Evolutionary conservation across 2,113 vertebrate genomes (phyloP).

Genomic region (Aldabrachelys gigantea): DNA sequence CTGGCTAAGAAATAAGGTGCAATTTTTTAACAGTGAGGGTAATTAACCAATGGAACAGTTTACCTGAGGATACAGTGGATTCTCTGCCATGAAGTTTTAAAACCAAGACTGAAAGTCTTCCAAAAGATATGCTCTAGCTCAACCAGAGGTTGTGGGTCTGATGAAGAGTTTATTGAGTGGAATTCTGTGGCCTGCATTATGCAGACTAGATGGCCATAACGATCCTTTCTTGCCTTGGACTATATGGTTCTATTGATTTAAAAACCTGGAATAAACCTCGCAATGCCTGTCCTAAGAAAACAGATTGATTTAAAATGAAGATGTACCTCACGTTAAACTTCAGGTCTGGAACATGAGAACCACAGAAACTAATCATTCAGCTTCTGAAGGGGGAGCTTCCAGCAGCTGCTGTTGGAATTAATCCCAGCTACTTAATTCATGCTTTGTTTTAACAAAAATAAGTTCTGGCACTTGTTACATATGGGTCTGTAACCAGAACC

Average conservation of each 20-base stretch:
- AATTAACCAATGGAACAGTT: neutral
- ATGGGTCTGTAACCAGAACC: neutral
- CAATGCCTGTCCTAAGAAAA: neutral
- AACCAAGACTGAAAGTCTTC: slow-evolving; percentile 15
- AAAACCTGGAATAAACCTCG: slow-evolving; percentile 8
- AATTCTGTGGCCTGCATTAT: neutral
- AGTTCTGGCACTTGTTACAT: neutral
- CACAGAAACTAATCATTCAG: slow-evolving; percentile 7
- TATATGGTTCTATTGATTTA: neutral
- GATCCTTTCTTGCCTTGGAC: neutral
- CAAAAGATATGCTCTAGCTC: neutral
- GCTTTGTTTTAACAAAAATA: neutral
- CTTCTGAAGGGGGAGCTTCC: neutral
- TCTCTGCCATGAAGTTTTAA: neutral
- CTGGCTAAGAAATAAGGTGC: neutral
- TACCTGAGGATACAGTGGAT: neutral
- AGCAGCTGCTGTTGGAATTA: neutral
- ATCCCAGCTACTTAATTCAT: neutral
- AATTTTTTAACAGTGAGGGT: neutral
- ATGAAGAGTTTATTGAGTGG: neutral
- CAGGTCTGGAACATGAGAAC: neutral
- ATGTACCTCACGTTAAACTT: neutral
- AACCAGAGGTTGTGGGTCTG: neutral
- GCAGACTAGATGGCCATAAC: neutral
- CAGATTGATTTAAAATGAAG: neutral